Percentiles rank a stretch among this genome's conserved stretches.
Conservation (phyloP, 2,888 invertebrate species). For the Nipponacmea schrenckii region DNA sequence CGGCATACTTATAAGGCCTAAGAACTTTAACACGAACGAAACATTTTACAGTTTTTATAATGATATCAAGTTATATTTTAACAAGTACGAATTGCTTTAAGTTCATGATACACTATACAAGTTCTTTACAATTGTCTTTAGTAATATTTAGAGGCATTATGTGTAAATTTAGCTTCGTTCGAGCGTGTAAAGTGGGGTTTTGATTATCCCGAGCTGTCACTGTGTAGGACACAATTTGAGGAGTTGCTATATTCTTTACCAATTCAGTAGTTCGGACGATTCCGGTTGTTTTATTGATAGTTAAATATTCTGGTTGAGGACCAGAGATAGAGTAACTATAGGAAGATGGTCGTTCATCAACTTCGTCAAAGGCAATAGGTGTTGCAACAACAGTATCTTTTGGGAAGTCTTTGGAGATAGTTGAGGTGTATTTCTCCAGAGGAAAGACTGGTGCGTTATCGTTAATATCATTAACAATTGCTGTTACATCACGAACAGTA, state of each 20-base stretch:
- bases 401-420: conserved; percentile 32
- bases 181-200: not conserved
- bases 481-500: conserved; percentile 26
- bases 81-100: not conserved
- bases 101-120: not conserved
- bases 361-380: conserved; percentile 38
- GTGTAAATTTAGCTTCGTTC: not conserved
- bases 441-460: conserved; percentile 41
- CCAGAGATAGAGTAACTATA: conserved; percentile 33
- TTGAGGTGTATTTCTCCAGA: conserved; percentile 29
- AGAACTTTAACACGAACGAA: no score
- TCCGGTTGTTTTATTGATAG: conserved; percentile 31
- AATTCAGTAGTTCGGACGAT: conserved; percentile 28
- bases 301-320: conserved; percentile 25
- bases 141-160: not conserved
- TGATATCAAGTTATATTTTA: no score
- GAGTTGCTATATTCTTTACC: not conserved
- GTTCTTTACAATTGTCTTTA: not conserved
- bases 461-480: conserved; percentile 39
- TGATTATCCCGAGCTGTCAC: not conserved
- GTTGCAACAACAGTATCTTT: conserved; percentile 34
- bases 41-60: no score
- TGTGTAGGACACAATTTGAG: not conserved
- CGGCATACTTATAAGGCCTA: no score
- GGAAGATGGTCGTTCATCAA: conserved; percentile 31